phyloP scores from a whole-genome alignment of 2,888 invertebrate species.

The Myopa testacea region DNA sequence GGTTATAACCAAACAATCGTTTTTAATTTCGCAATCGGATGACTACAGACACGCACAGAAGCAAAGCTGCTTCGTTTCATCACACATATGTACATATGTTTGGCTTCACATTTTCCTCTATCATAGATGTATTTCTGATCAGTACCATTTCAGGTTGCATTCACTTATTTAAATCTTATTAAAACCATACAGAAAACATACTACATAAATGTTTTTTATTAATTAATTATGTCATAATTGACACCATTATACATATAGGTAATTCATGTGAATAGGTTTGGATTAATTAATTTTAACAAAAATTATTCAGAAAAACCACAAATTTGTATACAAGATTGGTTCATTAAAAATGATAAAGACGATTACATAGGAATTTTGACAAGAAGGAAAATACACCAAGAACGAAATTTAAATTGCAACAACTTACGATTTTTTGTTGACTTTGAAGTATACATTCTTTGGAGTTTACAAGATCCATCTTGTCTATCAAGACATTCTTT shows the following conservation, averaged over 20 bases:
- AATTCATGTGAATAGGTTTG: not conserved
- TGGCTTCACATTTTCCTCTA: too few relatives aligned
- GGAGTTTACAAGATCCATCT: slow-evolving; percentile 57
- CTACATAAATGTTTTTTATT: too few relatives aligned
- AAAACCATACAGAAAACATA: too few relatives aligned
- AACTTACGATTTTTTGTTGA: not conserved
- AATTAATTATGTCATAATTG: not conserved
- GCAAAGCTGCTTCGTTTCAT: too few relatives aligned
- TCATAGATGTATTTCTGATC: too few relatives aligned
- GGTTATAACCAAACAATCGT: not conserved
- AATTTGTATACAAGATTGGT: not conserved
- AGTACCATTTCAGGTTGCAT: too few relatives aligned
- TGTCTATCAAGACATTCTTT: slow-evolving; percentile 60
- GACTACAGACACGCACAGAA: not conserved
- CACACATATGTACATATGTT: too few relatives aligned
- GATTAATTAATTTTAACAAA: not conserved
- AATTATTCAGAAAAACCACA: not conserved
- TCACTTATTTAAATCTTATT: too few relatives aligned
- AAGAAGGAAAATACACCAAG: not conserved
- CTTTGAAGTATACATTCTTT: not conserved
- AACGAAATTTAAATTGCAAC: not conserved
- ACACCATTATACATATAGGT: not conserved
- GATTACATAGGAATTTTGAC: not conserved
- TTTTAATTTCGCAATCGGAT: not conserved
- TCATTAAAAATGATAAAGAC: not conserved